These are phyloP conservation scores for Limonius californicus DNA, from an alignment of 1,140 invertebrate genomes.

Conservation along the genomic window DNA sequence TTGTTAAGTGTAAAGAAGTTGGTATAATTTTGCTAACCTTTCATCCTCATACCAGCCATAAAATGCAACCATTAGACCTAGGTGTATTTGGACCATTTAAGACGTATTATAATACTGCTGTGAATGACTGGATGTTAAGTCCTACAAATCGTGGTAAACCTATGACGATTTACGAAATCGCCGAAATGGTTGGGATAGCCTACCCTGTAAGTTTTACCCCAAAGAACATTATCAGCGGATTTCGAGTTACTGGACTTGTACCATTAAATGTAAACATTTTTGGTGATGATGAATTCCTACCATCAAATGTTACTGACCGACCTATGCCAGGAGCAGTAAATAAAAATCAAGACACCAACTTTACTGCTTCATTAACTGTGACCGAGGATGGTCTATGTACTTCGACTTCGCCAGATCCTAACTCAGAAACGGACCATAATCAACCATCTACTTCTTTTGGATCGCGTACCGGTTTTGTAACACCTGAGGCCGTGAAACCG, in stretches of 20 bases:
- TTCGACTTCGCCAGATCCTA: too few species aligned
- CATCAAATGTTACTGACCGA: slow-evolving; percentile 30
- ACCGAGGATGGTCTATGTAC: too few species aligned
- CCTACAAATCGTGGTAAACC: not conserved
- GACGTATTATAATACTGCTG: slow-evolving; percentile 7
- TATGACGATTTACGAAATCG: slow-evolving; percentile 15
- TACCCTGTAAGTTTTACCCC: not conserved
- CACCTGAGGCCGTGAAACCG: too few species aligned
- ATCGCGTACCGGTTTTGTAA: too few species aligned
- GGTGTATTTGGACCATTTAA: slow-evolving; percentile 20
- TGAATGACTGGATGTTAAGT: slow-evolving; percentile 30
- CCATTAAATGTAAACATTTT: slow-evolving; percentile 15
- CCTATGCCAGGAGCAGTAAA: too few species aligned
- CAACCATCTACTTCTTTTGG: too few species aligned
- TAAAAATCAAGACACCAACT: too few species aligned
- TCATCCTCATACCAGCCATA: too few species aligned
- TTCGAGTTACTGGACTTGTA: not conserved
- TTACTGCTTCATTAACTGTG: too few species aligned
- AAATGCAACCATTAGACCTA: too few species aligned
- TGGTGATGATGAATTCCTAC: slow-evolving; percentile 7
- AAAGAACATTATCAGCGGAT: slow-evolving; percentile 13
- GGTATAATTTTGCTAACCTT: not conserved
- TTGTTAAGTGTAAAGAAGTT: not conserved
- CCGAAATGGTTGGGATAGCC: slow-evolving; percentile 16
- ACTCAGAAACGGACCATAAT: too few species aligned